A percentile compares a stretch with the other conserved stretches of the same genome.
Conservation (phyloP, 2,797 vertebrate genomes). For the Sebastes matsubarae region DNA sequence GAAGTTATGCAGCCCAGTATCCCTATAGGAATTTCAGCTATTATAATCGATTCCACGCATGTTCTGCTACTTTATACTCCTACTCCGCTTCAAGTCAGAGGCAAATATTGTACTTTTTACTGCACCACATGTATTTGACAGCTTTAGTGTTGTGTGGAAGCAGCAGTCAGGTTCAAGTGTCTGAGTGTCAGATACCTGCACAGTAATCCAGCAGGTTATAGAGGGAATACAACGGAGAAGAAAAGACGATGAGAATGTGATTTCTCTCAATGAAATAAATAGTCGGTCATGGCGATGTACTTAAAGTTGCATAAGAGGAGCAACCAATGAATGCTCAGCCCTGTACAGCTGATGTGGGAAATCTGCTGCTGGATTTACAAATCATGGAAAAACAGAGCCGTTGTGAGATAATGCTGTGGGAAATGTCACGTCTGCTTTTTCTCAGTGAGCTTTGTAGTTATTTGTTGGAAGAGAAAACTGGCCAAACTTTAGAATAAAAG, state of each 20-base stretch:
- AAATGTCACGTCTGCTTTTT: slow-evolving; percentile 7
- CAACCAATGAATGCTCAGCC: not conserved
- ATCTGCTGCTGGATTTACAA: slow-evolving; percentile 18
- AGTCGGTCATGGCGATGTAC: not conserved
- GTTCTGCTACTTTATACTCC: not conserved
- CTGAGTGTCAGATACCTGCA: not conserved
- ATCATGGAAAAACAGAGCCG: not conserved
- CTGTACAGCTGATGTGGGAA: not conserved
- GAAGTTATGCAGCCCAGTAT: no score
- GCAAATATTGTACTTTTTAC: not conserved
- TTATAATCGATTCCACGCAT: not conserved
- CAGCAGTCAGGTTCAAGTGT: not conserved
- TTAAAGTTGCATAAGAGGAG: not conserved
- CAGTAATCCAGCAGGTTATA: not conserved
- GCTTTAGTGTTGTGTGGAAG: not conserved
- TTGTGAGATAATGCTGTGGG: not conserved
- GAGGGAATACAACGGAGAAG: not conserved
- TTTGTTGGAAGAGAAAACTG: slow-evolving; percentile 1
- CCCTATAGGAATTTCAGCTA: no score
- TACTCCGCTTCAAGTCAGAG: not conserved
- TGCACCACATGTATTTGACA: not conserved
- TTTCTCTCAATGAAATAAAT: not conserved
- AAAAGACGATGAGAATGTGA: not conserved
- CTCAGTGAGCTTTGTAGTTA: not conserved
- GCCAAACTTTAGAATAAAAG: slow-evolving; percentile 1